Base-by-base conservation (phyloP, 2,113 vertebrate species). In the Pimephales promelas region DNA sequence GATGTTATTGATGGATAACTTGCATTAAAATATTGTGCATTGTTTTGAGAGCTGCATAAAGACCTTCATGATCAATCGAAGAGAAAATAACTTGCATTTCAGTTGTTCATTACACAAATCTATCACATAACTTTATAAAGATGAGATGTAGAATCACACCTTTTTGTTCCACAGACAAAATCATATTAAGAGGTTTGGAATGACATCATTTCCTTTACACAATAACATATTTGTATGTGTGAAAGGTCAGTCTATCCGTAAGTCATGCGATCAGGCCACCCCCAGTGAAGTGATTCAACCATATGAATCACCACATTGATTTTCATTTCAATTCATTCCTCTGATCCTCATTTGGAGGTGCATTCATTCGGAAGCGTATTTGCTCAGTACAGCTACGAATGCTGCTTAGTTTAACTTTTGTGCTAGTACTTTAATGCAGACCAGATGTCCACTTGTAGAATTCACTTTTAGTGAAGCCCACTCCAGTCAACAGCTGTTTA, bases 401-500 rank as follows among this genome's bases (percentile, higher is more conserved):
- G n/a, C 76, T 43, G 56, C 56, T 49, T 34, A 66, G 49, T 31
- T 59, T 40, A 68, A 34, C 28, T 45, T 36, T 16, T 81, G 26
- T 74, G 22, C 24, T 61, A 59, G 22, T 73, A 70, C 9, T 13
- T 54, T 54, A 66, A 31, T 47, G 66, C 75, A 72, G 34, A 43
- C 54, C 74, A 61, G 43, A 81, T 68, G 40, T 79, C 49, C 49
- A 78, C 66, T 20, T 72, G 61, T 78, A 78, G 56, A 73, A 45
- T 70, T 73, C 54, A 47, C 52, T 83, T 64, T 31, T 72, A 83
- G 79, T 83, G 52, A 43, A 83, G 54, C 76, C 45, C 57, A 83
- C 74, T 80, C 52, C 24, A 74, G 56, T 72, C 61, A 86, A 47
- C 61, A 82, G 76, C 80, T 88, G 82, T 70, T 88, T 79, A 86